Conservation (phyloP, 2,888 invertebrate genomes). For the Subacronicta megacephala region DNA sequence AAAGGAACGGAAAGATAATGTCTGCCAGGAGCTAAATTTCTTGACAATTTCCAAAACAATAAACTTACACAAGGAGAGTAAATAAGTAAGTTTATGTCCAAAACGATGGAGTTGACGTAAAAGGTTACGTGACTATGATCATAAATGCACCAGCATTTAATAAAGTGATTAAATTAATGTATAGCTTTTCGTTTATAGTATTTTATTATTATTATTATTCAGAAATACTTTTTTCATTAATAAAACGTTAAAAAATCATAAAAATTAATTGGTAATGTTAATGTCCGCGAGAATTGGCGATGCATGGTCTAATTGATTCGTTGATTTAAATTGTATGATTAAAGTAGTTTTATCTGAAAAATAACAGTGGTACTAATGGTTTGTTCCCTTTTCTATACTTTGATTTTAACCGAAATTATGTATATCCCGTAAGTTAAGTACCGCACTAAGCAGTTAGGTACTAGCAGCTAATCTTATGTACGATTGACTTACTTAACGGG, state of each 20-base stretch:
- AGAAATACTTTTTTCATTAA: slow-evolving; percentile 60
- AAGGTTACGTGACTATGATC: slow-evolving; percentile 24
- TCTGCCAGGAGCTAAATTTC: slow-evolving; percentile 39
- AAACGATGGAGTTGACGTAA: slow-evolving; percentile 45
- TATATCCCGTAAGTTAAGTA: slow-evolving; percentile 33
- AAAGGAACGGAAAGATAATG: background rate
- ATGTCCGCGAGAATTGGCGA: slow-evolving; percentile 63
- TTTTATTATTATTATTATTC: slow-evolving; percentile 64
- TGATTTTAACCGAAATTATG: slow-evolving; percentile 49
- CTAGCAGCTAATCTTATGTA: slow-evolving; percentile 14
- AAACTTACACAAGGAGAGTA: background rate
- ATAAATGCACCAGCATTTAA: slow-evolving; percentile 62
- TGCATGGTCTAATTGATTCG: slow-evolving; percentile 58
- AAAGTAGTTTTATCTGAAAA: slow-evolving; percentile 50
- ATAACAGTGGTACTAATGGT: slow-evolving; percentile 55
- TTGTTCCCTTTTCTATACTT: slow-evolving; percentile 46
- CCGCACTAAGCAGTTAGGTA: slow-evolving; percentile 12
- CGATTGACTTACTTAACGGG: slow-evolving; percentile 9
- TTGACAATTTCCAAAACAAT: slow-evolving; percentile 26
- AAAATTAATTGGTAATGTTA: slow-evolving; percentile 65
- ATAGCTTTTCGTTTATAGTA: slow-evolving; percentile 61
- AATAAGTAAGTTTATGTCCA: background rate
- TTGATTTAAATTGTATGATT: slow-evolving; percentile 53
- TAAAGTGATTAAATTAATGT: slow-evolving; percentile 59
- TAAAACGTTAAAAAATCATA: slow-evolving; percentile 63